Conservation (phyloP, 2,113 vertebrate species). For the Paradoxurus hermaphroditus region DNA sequence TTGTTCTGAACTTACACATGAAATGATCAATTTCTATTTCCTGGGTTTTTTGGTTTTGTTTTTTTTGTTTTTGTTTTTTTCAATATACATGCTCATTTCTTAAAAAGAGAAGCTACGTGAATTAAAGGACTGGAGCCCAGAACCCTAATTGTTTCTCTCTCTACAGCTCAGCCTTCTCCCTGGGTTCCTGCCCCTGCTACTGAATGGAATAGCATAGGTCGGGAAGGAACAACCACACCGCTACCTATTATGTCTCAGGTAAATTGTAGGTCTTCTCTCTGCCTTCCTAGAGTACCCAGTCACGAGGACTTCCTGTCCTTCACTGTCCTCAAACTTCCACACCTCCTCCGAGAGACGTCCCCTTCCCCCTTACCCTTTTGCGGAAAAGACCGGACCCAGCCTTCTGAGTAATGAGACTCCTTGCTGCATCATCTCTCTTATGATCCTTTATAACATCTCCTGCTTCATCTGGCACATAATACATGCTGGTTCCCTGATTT, state of each 20-base stretch:
- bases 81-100: background rate
- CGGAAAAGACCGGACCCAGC: background rate
- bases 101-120: background rate
- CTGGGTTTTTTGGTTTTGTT: background rate
- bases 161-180: conserved; percentile 46
- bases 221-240: conserved; percentile 15
- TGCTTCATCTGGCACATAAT: background rate
- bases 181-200: conserved; percentile 46
- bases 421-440: background rate
- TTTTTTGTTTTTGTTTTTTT: background rate
- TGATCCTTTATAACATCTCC: background rate
- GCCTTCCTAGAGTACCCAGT: background rate
- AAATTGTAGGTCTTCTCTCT: background rate
- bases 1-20: background rate
- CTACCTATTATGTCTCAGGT: conserved; percentile 47
- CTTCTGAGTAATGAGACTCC: background rate
- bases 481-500: background rate
- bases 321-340: background rate
- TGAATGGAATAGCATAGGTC: conserved; percentile 35
- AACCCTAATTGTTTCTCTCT: background rate
- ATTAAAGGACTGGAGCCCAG: background rate
- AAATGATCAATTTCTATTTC: background rate
- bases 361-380: background rate
- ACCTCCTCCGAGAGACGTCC: background rate
- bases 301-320: background rate